Conservation (phyloP, 2,113 vertebrate species). For the Heptranchias perlo region DNA sequence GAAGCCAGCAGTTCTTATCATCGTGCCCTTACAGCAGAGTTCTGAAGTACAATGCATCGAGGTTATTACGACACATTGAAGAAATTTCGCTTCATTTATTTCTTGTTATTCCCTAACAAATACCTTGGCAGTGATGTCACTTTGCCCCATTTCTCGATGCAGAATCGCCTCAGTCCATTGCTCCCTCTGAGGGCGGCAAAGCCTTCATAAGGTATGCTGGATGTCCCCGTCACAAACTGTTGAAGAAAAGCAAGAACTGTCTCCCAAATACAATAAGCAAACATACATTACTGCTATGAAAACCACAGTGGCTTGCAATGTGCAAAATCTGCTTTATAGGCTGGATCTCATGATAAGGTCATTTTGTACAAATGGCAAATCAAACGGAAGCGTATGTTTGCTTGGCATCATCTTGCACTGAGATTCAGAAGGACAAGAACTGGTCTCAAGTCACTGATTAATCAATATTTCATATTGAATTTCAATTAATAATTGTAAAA, state of each 20-base stretch:
- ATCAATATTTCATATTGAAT: neutral
- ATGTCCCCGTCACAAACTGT: constrained; percentile 93
- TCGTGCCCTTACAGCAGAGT: neutral
- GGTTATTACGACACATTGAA: neutral
- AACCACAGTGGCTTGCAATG: neutral
- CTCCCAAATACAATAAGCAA: neutral
- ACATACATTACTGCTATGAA: too few relatives aligned
- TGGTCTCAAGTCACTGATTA: neutral
- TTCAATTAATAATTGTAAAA: neutral
- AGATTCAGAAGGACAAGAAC: neutral
- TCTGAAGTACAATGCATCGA: neutral
- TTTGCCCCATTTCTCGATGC: constrained; percentile 98
- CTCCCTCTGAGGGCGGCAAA: constrained; percentile 87
- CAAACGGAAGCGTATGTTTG: neutral
- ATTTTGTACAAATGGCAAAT: neutral
- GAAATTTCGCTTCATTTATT: neutral
- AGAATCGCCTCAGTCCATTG: constrained; percentile 88
- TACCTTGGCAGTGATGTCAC: constrained; percentile 88
- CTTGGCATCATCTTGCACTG: neutral
- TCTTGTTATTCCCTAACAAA: neutral
- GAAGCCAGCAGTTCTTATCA: neutral
- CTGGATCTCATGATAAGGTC: neutral
- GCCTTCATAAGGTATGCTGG: constrained; percentile 92
- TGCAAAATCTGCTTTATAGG: neutral
- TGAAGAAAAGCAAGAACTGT: neutral